A percentile compares a stretch with the other conserved stretches of the same genome.
Evolutionary conservation across 2,797 vertebrate genomes (phyloP).

Genomic region (Silurus lanzhouensis): DNA sequence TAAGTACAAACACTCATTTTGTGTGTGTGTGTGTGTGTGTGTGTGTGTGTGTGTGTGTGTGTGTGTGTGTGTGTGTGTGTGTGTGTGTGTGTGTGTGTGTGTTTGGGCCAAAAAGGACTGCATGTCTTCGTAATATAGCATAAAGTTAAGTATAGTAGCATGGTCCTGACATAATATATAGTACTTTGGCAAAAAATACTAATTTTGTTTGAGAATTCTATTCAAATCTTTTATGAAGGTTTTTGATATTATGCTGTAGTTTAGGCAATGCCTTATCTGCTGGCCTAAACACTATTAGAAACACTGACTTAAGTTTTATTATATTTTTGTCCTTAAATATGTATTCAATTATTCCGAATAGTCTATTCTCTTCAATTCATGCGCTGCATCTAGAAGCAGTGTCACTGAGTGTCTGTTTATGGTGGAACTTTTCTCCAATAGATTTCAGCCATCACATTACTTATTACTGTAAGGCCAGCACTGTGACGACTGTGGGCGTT

Average conservation of each 20-base stretch:
- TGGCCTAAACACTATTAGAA: too few relatives aligned
- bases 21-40: not conserved
- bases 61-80: not conserved
- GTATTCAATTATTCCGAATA: too few relatives aligned
- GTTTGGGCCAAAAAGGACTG: not conserved
- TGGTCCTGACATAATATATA: not conserved
- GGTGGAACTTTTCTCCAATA: too few relatives aligned
- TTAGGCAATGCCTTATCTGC: too few relatives aligned
- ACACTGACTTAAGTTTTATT: too few relatives aligned
- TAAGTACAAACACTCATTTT: slow-evolving; percentile 8
- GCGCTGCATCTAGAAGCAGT: too few relatives aligned
- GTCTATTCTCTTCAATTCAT: too few relatives aligned
- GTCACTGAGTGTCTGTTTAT: too few relatives aligned
- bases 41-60: not conserved
- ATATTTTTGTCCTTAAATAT: too few relatives aligned
- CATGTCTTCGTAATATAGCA: not conserved
- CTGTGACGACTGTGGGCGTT: too few relatives aligned
- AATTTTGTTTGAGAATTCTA: not conserved
- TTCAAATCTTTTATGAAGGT: not conserved
- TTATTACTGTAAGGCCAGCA: too few relatives aligned
- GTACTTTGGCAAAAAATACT: not conserved
- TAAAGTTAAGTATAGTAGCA: not conserved
- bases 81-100: not conserved
- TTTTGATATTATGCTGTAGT: not conserved
- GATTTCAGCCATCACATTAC: too few relatives aligned